Evolutionary conservation across 2,797 vertebrate species (phyloP), one percentile per base, ranked within the genome.

Genomic region (Triplophysa bombifrons): DNA sequence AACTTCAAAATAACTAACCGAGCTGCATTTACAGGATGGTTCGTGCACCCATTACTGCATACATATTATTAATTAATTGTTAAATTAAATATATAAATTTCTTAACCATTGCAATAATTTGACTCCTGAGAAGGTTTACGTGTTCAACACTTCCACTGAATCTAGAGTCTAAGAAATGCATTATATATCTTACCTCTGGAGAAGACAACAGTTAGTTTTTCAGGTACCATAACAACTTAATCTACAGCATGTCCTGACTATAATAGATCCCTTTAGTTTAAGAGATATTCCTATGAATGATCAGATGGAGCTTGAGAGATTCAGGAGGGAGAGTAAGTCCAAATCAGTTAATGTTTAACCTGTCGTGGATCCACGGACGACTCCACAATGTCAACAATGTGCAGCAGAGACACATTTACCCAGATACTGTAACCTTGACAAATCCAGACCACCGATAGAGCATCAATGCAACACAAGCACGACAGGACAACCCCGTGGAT

Each of bases 311-410:
- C 20, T 55, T 22, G 73, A 56, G 61, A 72, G 73, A 74, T 73
- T 38, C 68, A n/a, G n/a, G 53, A 30, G 34, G 41, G 55, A 63
- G 25, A 51, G 55, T 34, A 30, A 55, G 72, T 67, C 64, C 17
- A 65, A 38, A 67, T 27, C 16, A 22, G 81, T 82, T 82, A 86
- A 86, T 84, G n/a, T 76, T 86, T 82, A 81, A 85, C 76, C 73
- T 58, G 38, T 55, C 53, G 60, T 56, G 50, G 56, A 77, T 80
- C 70, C 78, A 80, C 53, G 71, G 72, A 60, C 68, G 73, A 76
- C 60, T n/a, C 22, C 60, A 63, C 44, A 76, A 65, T 75, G 84
- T 86, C 80, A 85, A 85, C 85, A 83, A 51, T 83, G 67, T 50
- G 27, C 25, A 55, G 76, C 70, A 72, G 44, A 69, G 71, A 30